phyloP scores from a whole-genome alignment of 2,113 vertebrate genomes.

The Corythaeola cristata region DNA sequence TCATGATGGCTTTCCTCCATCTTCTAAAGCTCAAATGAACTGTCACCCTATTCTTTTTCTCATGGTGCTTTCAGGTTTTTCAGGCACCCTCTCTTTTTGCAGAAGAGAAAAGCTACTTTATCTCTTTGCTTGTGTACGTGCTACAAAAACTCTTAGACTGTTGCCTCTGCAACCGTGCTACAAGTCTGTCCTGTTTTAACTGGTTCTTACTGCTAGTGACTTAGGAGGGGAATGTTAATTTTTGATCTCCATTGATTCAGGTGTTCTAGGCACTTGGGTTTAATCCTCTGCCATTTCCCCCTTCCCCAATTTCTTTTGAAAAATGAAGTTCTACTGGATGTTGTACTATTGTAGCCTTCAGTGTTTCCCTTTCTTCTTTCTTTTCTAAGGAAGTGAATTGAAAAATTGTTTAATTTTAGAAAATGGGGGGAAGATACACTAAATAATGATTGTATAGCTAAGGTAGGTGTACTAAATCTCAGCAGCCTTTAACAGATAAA shows the following conservation, averaged over 20 bases:
- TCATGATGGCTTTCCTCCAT: background rate
- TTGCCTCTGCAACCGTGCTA: background rate
- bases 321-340: background rate
- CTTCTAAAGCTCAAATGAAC: background rate
- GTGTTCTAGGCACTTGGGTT: background rate
- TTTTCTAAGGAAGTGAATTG: background rate
- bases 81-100: background rate
- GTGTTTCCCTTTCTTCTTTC: background rate
- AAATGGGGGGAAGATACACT: background rate
- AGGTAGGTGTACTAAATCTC: background rate
- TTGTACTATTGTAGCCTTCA: background rate
- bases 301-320: background rate
- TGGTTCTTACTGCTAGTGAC: background rate
- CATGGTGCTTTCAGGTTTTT: background rate
- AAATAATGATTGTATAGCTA: background rate
- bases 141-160: background rate
- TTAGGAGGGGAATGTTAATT: background rate
- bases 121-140: background rate
- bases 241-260: background rate
- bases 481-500: background rate
- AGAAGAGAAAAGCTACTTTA: background rate
- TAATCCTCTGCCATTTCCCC: background rate
- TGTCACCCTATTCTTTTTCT: background rate
- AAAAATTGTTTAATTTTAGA: background rate
- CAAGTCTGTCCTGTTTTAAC: background rate